Percentiles rank a stretch among this genome's conserved stretches.
Conservation (phyloP, 1,140 invertebrate species). For the Drosophila watanabei region DNA sequence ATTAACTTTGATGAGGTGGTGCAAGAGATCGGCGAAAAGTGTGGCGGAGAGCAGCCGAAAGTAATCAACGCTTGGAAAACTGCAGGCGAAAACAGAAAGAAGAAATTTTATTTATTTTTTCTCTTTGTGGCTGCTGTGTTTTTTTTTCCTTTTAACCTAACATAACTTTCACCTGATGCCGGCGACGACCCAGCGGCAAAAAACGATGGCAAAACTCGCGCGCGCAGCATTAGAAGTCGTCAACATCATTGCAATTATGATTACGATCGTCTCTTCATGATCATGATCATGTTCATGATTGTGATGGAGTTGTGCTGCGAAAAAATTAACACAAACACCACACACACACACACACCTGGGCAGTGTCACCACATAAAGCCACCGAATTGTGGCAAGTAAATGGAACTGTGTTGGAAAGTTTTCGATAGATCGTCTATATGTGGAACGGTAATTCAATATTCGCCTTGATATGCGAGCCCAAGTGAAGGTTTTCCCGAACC, state of each 20-base stretch:
- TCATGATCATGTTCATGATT: conserved; percentile 24
- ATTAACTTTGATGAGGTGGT: conserved; percentile 78
- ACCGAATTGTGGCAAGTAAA: conserved; percentile 58
- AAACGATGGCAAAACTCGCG: conserved; percentile 52
- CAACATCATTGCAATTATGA: conserved; percentile 47
- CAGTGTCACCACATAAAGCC: conserved; percentile 33
- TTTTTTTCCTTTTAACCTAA: conserved; percentile 17
- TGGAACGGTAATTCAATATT: conserved; percentile 39
- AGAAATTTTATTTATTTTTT: conserved; percentile 61
- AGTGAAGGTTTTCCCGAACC: conserved; percentile 58
- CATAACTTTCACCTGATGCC: conserved; percentile 56
- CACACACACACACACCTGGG: conserved; percentile 13
- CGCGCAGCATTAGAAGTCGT: conserved; percentile 72
- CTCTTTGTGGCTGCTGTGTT: conserved; percentile 18
- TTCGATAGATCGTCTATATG: conserved; percentile 29
- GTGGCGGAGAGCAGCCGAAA: conserved; percentile 51
- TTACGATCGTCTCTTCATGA: conserved; percentile 17
- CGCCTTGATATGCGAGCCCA: conserved; percentile 31
- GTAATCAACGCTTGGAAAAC: conserved; percentile 73
- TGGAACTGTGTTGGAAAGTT: conserved; percentile 59
- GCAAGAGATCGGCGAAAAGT: conserved; percentile 31
- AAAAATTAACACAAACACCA: conserved; percentile 39
- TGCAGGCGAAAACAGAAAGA: conserved; percentile 77
- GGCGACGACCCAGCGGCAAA: conserved; percentile 53
- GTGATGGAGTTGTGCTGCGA: conserved; percentile 39